phyloP scores from a whole-genome alignment of 2,113 vertebrate genomes.

The Eulemur rufifrons region DNA sequence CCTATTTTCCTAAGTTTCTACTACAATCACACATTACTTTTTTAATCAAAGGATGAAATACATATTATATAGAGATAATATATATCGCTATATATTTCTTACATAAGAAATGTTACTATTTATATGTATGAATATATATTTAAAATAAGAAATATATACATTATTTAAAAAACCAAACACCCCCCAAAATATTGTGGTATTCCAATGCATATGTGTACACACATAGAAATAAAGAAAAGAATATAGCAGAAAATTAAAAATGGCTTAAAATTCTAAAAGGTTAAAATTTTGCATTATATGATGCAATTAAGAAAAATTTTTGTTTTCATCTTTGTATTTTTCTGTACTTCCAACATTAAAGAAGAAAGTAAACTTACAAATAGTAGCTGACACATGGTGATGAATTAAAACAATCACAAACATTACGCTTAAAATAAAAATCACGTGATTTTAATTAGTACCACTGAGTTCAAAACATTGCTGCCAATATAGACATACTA shows the following conservation, averaged over 20 bases:
- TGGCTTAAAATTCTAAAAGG: not conserved
- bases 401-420: constrained; percentile 33
- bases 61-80: not conserved
- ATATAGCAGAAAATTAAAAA: not conserved
- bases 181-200: not conserved
- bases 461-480: not conserved
- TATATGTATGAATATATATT: not conserved
- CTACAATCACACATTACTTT: not conserved
- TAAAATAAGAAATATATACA: not conserved
- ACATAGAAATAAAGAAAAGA: not conserved
- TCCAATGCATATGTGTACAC: not conserved
- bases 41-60: not conserved
- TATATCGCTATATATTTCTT: not conserved
- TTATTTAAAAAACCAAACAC: not conserved
- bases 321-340: not conserved
- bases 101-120: not conserved
- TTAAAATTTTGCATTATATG: not conserved
- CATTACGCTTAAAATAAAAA: constrained; percentile 20
- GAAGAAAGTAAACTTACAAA: not conserved
- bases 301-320: not conserved
- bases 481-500: not conserved
- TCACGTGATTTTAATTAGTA: not conserved
- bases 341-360: not conserved
- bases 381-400: not conserved
- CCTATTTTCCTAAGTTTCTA: not conserved